Evolutionary conservation across 2,797 vertebrate species (phyloP).

Genomic region (Hapalemur alaotrensis): DNA sequence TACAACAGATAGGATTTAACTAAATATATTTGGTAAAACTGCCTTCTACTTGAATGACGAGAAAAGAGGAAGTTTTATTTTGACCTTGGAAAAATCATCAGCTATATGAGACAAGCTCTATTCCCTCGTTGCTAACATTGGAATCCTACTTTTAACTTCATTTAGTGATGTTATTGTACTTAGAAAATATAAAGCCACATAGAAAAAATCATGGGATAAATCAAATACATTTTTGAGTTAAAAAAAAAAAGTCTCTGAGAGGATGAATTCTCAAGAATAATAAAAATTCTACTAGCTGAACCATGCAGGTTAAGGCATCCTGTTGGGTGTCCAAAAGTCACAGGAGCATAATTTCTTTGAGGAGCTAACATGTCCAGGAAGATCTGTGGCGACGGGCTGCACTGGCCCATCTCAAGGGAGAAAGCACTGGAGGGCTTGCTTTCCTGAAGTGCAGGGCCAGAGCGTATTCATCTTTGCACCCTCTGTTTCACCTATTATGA

Average conservation of each 20-base stretch:
- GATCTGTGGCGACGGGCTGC: neutral
- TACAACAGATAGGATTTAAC: neutral
- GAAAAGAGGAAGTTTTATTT: neutral
- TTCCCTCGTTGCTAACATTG: slow-evolving; percentile 28
- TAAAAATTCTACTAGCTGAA: slow-evolving; percentile 5
- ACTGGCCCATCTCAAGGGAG: neutral
- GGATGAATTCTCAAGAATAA: slow-evolving; percentile 17
- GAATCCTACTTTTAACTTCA: slow-evolving; percentile 43
- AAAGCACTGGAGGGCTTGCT: neutral
- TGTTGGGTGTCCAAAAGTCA: neutral
- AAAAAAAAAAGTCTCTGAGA: neutral
- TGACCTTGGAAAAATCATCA: slow-evolving; percentile 47
- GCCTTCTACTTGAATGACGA: neutral
- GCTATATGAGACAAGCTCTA: slow-evolving; percentile 38
- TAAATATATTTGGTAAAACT: slow-evolving; percentile 24
- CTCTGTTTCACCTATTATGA: neutral
- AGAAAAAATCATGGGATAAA: slow-evolving; percentile 1
- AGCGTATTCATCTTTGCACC: neutral
- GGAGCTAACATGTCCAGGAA: neutral
- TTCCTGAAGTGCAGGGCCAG: neutral
- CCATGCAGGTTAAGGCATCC: neutral
- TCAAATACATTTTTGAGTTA: slow-evolving; percentile 23
- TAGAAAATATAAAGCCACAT: slow-evolving; percentile 49
- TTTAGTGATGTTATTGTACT: slow-evolving; percentile 47
- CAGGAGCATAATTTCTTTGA: neutral